Evolutionary conservation across 2,113 vertebrate species (phyloP).

Genomic region (Oophaga pumilio): DNA sequence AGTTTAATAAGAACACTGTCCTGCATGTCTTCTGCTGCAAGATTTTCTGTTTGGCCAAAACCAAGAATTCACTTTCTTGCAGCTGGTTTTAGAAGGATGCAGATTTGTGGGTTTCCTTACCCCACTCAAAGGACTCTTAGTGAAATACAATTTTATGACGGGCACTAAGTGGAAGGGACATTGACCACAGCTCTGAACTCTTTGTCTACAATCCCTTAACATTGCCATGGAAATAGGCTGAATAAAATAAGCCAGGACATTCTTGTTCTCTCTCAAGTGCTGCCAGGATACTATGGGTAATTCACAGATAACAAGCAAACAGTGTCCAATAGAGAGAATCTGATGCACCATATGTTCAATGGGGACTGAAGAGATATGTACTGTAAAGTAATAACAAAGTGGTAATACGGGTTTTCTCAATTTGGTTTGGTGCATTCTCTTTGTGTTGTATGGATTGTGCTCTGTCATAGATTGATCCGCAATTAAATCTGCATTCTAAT

Average conservation of each 20-base stretch:
- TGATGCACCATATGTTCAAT: not conserved
- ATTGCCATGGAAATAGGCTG: not conserved
- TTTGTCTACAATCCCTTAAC: constrained; percentile 14
- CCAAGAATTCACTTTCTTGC: not conserved
- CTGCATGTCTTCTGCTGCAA: not conserved
- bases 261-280: constrained; percentile 4
- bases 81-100: not conserved
- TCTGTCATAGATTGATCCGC: no score
- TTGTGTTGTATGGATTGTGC: no score
- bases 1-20: not conserved
- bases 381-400: no score
- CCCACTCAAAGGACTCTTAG: not conserved
- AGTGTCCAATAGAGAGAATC: not conserved
- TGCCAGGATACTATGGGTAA: constrained; percentile 27
- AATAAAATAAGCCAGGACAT: constrained; percentile 14
- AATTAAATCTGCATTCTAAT: no score
- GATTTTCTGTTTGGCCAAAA: no score
- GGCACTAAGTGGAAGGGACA: not conserved
- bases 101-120: not conserved
- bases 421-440: no score
- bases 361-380: no score
- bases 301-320: constrained; percentile 8
- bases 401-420: no score
- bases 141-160: not conserved
- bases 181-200: constrained; percentile 8